Percentiles rank a stretch among this genome's conserved stretches.
These are phyloP conservation scores for Deilephila porcellus DNA, from an alignment of 2,888 invertebrate species.

Conservation along the genomic window DNA sequence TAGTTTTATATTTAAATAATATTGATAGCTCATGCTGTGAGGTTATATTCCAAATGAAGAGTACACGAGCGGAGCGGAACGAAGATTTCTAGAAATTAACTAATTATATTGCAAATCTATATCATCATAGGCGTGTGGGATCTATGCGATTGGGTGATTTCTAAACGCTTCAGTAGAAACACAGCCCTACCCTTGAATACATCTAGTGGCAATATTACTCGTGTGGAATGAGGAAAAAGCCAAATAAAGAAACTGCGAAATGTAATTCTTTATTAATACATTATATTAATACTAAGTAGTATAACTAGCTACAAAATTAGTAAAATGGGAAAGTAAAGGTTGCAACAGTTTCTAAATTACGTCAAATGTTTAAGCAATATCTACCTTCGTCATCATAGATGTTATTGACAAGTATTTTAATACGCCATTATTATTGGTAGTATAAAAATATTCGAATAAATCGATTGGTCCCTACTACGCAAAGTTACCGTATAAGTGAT, in stretches of 20 bases:
- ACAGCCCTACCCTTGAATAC: no score
- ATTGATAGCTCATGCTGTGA: not conserved
- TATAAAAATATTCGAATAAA: no score
- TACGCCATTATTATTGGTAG: no score
- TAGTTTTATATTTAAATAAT: not conserved
- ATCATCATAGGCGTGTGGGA: no score
- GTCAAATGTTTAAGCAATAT: not conserved
- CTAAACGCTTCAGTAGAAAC: no score
- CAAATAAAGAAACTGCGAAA: slow-evolving; percentile 32
- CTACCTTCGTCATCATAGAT: not conserved
- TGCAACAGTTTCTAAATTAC: not conserved
- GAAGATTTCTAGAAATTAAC: no score
- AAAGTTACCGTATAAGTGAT: no score
- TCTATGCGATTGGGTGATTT: no score
- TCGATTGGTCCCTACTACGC: no score
- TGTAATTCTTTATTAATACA: slow-evolving; percentile 40
- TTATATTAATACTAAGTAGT: slow-evolving; percentile 34
- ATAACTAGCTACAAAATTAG: slow-evolving; percentile 28
- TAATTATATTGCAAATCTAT: no score
- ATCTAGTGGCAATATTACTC: not conserved
- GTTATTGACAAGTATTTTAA: not conserved
- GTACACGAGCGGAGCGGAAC: no score
- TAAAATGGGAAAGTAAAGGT: not conserved
- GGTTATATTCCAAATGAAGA: no score
- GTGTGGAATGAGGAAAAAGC: slow-evolving; percentile 32